These are phyloP conservation scores for Cotesia congregata DNA, from an alignment of 2,888 invertebrate genomes.

Conservation along the genomic window DNA sequence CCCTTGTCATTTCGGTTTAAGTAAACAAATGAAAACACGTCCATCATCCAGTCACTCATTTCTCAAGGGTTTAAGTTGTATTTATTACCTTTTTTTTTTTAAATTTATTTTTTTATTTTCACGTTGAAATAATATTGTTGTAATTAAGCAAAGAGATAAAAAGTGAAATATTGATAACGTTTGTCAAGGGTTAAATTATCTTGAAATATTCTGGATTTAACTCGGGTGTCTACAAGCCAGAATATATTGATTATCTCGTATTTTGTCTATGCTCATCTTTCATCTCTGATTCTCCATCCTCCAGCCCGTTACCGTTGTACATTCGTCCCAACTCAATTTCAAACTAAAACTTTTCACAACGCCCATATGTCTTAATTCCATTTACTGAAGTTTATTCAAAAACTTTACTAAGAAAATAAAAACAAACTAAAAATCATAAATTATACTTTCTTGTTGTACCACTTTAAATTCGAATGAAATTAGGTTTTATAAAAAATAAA, in stretches of 20 bases:
- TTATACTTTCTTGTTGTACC: conserved; percentile 30
- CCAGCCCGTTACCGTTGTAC: conserved; percentile 1
- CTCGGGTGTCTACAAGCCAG: neutral
- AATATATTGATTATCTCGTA: conserved; percentile 24
- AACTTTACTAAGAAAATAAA: conserved; percentile 6
- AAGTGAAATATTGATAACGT: neutral
- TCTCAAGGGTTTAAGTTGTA: conserved; percentile 18
- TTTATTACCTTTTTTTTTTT: neutral
- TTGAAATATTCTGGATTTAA: neutral
- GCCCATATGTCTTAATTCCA: conserved; percentile 56
- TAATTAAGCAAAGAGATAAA: neutral
- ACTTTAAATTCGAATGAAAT: neutral
- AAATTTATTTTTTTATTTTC: neutral
- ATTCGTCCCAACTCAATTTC: conserved; percentile 40
- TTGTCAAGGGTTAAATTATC: neutral
- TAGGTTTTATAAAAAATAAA: neutral
- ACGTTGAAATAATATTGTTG: neutral
- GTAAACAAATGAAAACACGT: conserved; percentile 48
- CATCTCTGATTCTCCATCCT: conserved; percentile 16
- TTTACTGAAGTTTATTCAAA: conserved; percentile 50
- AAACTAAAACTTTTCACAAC: conserved; percentile 51
- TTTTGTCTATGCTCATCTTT: neutral
- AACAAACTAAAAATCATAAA: conserved; percentile 35
- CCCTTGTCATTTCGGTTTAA: conserved; percentile 27
- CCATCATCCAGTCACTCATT: conserved; percentile 40